Evolutionary conservation across 2,113 vertebrate species (phyloP).

Genomic region (Psilopogon haemacephalus): DNA sequence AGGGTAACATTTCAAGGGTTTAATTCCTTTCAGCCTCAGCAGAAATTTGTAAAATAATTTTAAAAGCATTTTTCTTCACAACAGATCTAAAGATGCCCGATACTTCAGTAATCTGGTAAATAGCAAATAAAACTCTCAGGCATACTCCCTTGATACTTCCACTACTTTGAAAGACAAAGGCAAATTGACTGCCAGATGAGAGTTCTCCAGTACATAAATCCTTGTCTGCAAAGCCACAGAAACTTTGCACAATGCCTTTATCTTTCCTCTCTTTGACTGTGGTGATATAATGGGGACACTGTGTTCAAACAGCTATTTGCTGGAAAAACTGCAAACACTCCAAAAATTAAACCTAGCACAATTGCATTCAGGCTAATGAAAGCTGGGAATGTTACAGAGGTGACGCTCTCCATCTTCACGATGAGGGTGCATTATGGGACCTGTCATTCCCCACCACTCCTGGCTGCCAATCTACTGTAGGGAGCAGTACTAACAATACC

Average conservation of each 20-base stretch:
- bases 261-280: slow-evolving; percentile 64
- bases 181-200: slow-evolving; percentile 68
- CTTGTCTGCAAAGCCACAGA: slow-evolving; percentile 64
- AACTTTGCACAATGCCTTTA: slow-evolving; percentile 69
- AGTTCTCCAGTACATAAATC: slow-evolving; percentile 68
- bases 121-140: slow-evolving; percentile 55
- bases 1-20: slow-evolving; percentile 29
- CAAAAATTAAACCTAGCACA: slow-evolving; percentile 73
- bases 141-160: slow-evolving; percentile 55
- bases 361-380: slow-evolving; percentile 67
- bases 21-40: slow-evolving; percentile 1
- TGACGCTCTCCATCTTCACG: slow-evolving; percentile 61
- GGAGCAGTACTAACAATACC: slow-evolving; percentile 26
- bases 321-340: slow-evolving; percentile 71
- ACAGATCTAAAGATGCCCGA: slow-evolving; percentile 43
- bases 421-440: slow-evolving; percentile 59
- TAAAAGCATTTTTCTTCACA: slow-evolving; percentile 47
- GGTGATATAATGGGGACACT: slow-evolving; percentile 67
- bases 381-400: slow-evolving; percentile 60
- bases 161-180: slow-evolving; percentile 67
- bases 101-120: slow-evolving; percentile 57
- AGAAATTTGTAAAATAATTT: slow-evolving; percentile 54
- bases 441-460: slow-evolving; percentile 54
- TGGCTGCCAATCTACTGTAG: slow-evolving; percentile 63
- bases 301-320: slow-evolving; percentile 69